These are phyloP conservation scores for Porites lobata DNA, from an alignment of 92 coral and sea anemone species.

Conservation along the genomic window DNA sequence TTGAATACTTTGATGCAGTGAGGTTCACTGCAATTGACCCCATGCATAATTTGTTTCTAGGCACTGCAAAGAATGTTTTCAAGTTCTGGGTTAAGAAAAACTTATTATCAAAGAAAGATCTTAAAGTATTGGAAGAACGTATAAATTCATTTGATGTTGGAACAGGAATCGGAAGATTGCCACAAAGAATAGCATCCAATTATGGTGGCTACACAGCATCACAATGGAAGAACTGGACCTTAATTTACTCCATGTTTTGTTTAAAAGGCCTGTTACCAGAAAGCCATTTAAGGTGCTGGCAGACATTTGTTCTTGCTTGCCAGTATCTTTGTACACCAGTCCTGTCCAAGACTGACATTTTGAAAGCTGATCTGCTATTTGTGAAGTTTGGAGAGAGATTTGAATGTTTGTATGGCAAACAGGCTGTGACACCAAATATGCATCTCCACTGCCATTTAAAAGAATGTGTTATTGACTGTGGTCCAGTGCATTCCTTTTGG, in stretches of 20 bases:
- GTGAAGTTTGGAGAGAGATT: constrained; percentile 65
- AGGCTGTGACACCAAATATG: constrained; percentile 74
- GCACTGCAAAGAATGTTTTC: constrained; percentile 72
- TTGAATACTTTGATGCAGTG: constrained; percentile 75
- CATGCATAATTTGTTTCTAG: constrained; percentile 77
- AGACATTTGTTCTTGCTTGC: constrained; percentile 67
- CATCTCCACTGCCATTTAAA: constrained; percentile 81
- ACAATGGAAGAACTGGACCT: constrained; percentile 73
- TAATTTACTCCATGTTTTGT: constrained; percentile 52
- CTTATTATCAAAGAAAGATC: constrained; percentile 40
- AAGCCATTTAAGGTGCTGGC: constrained; percentile 57
- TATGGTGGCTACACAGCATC: constrained; percentile 75
- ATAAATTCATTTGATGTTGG: constrained; percentile 66
- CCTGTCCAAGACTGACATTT: constrained; percentile 50
- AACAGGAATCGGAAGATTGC: constrained; percentile 67
- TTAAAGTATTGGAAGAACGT: constrained; percentile 41
- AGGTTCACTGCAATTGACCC: constrained; percentile 70
- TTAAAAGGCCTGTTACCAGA: constrained; percentile 54
- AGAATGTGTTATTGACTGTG: constrained; percentile 73
- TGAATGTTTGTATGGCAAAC: constrained; percentile 60
- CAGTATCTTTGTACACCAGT: constrained; percentile 49
- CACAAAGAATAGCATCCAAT: constrained; percentile 67
- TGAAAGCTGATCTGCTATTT: constrained; percentile 51
- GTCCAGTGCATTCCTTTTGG: constrained; percentile 82
- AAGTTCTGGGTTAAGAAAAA: constrained; percentile 71